Percentiles rank a stretch among this genome's conserved stretches.
Evolutionary conservation across 2,888 invertebrate species (phyloP).

Genomic region (Drosophila emarginata): DNA sequence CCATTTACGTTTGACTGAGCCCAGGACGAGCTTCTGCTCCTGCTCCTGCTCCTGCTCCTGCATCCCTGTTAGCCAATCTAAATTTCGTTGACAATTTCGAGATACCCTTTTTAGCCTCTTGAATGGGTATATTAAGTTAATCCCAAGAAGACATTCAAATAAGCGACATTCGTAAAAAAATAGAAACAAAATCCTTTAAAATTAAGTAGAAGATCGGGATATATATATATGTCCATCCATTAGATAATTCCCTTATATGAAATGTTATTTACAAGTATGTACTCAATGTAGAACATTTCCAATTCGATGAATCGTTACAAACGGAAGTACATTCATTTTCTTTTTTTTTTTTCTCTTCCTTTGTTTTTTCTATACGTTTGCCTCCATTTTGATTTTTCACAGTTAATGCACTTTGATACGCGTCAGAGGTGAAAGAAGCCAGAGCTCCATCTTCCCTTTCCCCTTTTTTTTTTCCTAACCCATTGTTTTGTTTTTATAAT

Average conservation of each 20-base stretch:
- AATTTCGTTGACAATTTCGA: background rate
- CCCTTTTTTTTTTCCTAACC: background rate
- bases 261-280: no score
- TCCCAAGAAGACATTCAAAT: no score
- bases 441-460: background rate
- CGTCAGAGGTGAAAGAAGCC: background rate
- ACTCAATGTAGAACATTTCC: background rate
- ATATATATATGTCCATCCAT: no score
- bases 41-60: no score
- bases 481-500: background rate
- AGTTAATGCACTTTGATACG: constrained; percentile 42
- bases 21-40: background rate
- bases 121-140: background rate
- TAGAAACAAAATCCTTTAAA: no score
- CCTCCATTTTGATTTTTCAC: constrained; percentile 31
- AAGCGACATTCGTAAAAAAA: no score
- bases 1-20: constrained; percentile 28
- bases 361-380: background rate
- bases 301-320: background rate
- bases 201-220: no score
- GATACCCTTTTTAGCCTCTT: background rate
- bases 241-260: no score
- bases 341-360: background rate
- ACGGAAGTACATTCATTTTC: background rate
- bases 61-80: constrained; percentile 7